phyloP scores from a whole-genome alignment of 37 sponge, comb jelly and placozoan species.

The Amphimedon queenslandica region DNA sequence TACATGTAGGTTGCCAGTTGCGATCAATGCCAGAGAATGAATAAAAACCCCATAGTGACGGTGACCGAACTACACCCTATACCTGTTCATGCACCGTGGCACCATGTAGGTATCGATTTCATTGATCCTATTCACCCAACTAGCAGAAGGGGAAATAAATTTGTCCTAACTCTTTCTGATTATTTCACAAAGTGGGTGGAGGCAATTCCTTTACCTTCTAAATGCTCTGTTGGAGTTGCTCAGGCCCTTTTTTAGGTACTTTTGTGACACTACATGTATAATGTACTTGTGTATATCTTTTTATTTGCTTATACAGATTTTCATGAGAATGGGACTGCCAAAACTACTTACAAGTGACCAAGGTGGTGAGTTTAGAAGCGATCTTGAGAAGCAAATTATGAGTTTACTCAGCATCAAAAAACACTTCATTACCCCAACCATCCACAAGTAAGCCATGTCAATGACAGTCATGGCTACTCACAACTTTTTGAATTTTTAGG shows the following conservation, averaged over 20 bases:
- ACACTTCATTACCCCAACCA: constrained; percentile 40
- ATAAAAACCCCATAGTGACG: constrained; percentile 21
- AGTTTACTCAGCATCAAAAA: constrained; percentile 11
- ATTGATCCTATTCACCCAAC: constrained; percentile 43
- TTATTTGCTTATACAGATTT: constrained; percentile 16
- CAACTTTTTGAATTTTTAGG: constrained; percentile 7
- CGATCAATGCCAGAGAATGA: constrained; percentile 35
- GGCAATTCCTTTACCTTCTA: constrained; percentile 34
- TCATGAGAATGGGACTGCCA: constrained; percentile 31
- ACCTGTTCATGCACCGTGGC: constrained; percentile 17
- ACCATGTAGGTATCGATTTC: constrained; percentile 45
- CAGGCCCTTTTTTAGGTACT: constrained; percentile 23
- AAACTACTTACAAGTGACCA: constrained; percentile 26
- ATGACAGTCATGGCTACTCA: neutral
- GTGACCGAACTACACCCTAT: constrained; percentile 42
- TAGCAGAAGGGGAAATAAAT: constrained; percentile 27
- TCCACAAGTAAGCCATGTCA: neutral
- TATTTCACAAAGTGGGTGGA: constrained; percentile 62
- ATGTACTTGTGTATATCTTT: neutral
- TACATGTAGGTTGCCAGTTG: neutral
- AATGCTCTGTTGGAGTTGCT: constrained; percentile 19
- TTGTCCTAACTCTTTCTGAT: constrained; percentile 31
- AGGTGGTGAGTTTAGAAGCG: constrained; percentile 15
- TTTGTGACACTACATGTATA: neutral
- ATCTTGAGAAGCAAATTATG: constrained; percentile 27